Evolutionary conservation across 2,797 vertebrate genomes (phyloP).

Genomic region (Chlorospingus semifuscus): DNA sequence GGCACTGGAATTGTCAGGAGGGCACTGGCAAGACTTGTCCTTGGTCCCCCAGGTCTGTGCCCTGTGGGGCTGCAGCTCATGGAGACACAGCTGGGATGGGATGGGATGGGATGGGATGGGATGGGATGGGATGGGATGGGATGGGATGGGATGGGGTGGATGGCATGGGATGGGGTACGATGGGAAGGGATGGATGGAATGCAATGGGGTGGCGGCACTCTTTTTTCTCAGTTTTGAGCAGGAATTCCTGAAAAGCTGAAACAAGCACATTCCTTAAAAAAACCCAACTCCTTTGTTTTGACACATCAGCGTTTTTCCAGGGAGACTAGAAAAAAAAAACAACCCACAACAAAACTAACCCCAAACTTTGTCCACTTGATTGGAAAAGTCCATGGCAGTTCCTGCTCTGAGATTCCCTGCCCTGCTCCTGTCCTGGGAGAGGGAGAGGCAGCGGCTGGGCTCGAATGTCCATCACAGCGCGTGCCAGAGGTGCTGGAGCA

Average conservation of each 20-base stretch:
- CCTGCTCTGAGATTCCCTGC: neutral
- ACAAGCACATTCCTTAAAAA: neutral
- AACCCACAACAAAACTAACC: neutral
- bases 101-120: neutral
- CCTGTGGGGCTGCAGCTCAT: neutral
- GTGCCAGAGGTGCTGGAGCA: neutral
- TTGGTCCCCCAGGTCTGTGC: neutral
- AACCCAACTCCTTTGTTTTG: neutral
- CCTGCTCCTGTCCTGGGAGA: neutral
- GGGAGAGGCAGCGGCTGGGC: neutral
- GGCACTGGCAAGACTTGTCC: neutral
- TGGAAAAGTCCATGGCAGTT: neutral
- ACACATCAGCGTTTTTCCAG: neutral
- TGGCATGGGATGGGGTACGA: too few species aligned
- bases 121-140: neutral
- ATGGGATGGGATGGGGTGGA: too few species aligned
- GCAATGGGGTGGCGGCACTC: neutral
- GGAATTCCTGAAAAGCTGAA: neutral
- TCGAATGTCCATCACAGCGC: fast-evolving
- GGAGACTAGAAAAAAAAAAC: neutral
- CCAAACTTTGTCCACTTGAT: neutral
- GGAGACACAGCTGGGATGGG: neutral
- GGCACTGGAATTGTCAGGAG: neutral
- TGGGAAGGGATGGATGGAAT: neutral
- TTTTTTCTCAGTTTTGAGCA: neutral